Conservation (phyloP, 2,113 vertebrate species). For the Aegypius monachus region DNA sequence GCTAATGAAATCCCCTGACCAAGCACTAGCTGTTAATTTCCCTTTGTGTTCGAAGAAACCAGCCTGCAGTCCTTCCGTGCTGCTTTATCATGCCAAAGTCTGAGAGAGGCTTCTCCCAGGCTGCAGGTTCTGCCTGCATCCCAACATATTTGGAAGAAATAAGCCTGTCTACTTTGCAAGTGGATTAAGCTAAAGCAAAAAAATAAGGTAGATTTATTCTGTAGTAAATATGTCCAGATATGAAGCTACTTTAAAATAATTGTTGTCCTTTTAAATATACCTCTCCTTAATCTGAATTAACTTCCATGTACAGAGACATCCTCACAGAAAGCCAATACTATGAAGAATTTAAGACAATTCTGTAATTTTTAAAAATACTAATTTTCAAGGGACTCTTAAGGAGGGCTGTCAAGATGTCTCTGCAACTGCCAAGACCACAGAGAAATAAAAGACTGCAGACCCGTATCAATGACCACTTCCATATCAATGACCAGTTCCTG, state of each 20-base stretch:
- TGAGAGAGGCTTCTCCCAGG: background rate
- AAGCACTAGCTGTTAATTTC: background rate
- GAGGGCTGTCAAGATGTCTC: background rate
- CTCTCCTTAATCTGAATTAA: background rate
- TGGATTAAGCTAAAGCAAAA: background rate
- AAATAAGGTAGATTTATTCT: background rate
- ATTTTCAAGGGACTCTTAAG: background rate
- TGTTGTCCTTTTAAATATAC: background rate
- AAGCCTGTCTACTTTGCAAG: background rate
- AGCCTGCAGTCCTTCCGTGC: background rate
- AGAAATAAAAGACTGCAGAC: background rate
- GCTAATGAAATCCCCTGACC: background rate
- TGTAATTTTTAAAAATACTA: background rate
- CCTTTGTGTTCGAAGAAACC: background rate
- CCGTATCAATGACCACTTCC: background rate
- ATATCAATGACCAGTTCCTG: background rate
- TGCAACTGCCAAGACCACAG: background rate
- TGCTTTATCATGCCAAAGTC: background rate
- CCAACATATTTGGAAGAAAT: background rate
- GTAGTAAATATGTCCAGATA: background rate
- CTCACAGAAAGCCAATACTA: background rate
- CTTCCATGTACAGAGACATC: background rate
- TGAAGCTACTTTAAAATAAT: background rate
- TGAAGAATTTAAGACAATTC: background rate
- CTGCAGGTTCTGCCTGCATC: background rate